Base-by-base conservation (phyloP, 2,888 invertebrate species). In the Clivina fossor region DNA sequence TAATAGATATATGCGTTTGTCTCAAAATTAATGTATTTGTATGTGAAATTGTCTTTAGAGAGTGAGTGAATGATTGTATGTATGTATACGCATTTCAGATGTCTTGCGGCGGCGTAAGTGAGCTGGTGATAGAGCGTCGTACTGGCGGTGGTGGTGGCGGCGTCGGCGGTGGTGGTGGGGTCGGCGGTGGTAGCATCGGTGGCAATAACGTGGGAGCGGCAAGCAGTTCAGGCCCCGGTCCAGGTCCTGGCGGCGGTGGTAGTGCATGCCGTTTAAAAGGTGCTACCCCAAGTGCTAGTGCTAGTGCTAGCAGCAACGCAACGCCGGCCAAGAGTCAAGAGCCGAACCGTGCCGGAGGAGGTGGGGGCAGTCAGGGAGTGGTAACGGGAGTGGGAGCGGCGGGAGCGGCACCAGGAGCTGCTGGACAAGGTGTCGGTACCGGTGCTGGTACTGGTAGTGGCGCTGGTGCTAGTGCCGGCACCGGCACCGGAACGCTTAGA, bases 91-190 rank as follows among this genome's bases (percentile, higher is more conserved):
- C 26, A 24, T 24, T 24, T 24, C 74, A 78, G 76, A 80, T 80
- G 80, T 79, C 80, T 74, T 80, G 80, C 71, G 78, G 53, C 53
- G 53, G 79, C 69, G 77, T 79, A 66, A 78, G 79, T 68, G 80
- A 73, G 68, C 68, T 71, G 66, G 71, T 71, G 65, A 68, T 71
- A 64, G 71, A 71, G 62, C 73, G 68, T 68, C 73, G 65, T 69
- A 69, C 66, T 68, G 72, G 67, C 65, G 72, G 67, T 75, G 69
- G 61, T 71, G 68, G 62, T 71, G 69, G 65, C 72, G 71, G 65
- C 74, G 72, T 61, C 69, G 72, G 60, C 44, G 57, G 59, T 16
- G 26, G 57, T 46, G 24, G 56, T 22, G 7, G 66, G 70, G 58
- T 66, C 72, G 62, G 64, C 62, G 51, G 63, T 60, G 57, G 67